Percentiles rank a stretch among this genome's conserved stretches.
phyloP scores from a whole-genome alignment of 2,888 invertebrate genomes.

The Diarsia mendica region DNA sequence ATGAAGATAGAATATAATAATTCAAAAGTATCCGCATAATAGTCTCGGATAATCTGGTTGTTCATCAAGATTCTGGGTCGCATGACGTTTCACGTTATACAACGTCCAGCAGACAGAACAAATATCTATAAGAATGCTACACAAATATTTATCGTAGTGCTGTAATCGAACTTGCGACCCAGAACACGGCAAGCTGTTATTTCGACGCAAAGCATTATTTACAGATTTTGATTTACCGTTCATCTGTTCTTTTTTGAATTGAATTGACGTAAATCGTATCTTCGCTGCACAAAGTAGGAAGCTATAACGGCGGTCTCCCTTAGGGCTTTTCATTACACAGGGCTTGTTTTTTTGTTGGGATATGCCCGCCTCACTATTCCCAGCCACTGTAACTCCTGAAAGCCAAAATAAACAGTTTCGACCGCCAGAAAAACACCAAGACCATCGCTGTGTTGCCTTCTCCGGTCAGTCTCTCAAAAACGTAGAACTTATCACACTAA shows the following conservation, averaged over 20 bases:
- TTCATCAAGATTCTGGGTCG: constrained; percentile 18
- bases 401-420: not conserved
- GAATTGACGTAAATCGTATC: not conserved
- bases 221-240: not conserved
- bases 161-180: constrained; percentile 33
- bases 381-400: not conserved
- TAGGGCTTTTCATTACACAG: not conserved
- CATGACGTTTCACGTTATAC: constrained; percentile 17
- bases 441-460: not conserved
- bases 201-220: constrained; percentile 3
- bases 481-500: not conserved
- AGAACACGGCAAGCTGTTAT: constrained; percentile 22
- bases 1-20: too few species aligned
- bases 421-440: not conserved
- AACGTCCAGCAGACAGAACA: constrained; percentile 34
- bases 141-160: constrained; percentile 36
- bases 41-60: constrained; percentile 9
- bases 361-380: not conserved
- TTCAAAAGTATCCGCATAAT: not conserved
- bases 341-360: not conserved
- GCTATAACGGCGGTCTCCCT: not conserved
- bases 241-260: not conserved
- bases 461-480: too few species aligned
- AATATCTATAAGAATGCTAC: constrained; percentile 32
- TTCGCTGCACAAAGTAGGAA: not conserved